Evolutionary conservation across 2,797 vertebrate species (phyloP), one percentile per base, ranked within the genome.

Genomic region (Typhlichthys subterraneus): DNA sequence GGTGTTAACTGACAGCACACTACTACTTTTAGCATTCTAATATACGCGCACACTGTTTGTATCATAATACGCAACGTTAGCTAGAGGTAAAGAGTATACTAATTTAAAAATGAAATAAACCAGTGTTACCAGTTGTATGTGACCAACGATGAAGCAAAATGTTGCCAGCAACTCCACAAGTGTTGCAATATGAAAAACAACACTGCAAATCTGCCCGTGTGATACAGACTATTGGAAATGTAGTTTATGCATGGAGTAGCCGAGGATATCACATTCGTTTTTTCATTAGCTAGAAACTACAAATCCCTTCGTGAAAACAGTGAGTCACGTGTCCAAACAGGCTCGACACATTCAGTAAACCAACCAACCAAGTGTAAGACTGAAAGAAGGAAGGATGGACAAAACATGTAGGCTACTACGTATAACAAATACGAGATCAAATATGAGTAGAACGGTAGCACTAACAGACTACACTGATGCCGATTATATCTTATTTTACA

Each of bases 121-220:
- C 19, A 23, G 0, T 4, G n/a, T 10, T 0, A 38, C 33, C 65
- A 17, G 45, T 59, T 45, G 63, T 75, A 61, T 1, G 4, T 12
- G 38, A 1, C 56, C 42, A 12, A 33, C 23, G 54, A 69, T 38
- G 54, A 42, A 0, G 59, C 51, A 75, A 75, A 70, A 75, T 79
- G 57, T 82, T 76, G 49, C 73, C 68, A 33, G 2, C 65, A 60
- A 51, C 57, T 59, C 54, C 63, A 38, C 51, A 51, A 60, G 73
- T 83, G 38, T 77, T 86, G 77, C 82, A 61, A 65, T 63, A 53
- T 33, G 12, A 54, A 55, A 68, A 11, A 73, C 65, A 17, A 72
- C 62, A 33, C 19, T 1, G 52, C 53, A 3, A n/a, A 46, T 11
- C 45, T 3, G 0, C 10, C 2, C 0, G n/a, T 4, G 31, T 2